Evolutionary conservation across 2,797 vertebrate genomes (phyloP).

Genomic region (Dallia pectoralis): DNA sequence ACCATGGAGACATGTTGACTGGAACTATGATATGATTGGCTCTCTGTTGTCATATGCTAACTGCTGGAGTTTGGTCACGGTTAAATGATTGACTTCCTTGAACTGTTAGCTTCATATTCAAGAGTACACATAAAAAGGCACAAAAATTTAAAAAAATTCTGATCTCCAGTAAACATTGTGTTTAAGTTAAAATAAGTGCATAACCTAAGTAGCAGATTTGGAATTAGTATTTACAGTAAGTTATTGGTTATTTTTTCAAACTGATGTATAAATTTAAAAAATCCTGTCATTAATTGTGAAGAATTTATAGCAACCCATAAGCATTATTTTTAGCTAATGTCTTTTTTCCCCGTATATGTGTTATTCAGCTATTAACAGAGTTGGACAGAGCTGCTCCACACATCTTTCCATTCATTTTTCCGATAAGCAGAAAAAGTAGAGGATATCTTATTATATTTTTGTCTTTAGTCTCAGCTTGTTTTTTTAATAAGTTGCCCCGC

Average conservation of each 20-base stretch:
- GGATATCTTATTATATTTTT: slow-evolving; percentile 36
- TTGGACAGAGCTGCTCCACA: slow-evolving; percentile 49
- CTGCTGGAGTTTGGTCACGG: slow-evolving; percentile 33
- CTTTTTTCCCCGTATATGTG: background rate
- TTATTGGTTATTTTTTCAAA: slow-evolving; percentile 59
- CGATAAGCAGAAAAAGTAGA: slow-evolving; percentile 56
- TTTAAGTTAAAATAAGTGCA: slow-evolving; percentile 32
- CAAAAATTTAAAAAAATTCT: slow-evolving; percentile 21
- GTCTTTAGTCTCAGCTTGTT: background rate
- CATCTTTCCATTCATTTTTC: slow-evolving; percentile 43
- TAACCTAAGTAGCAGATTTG: slow-evolving; percentile 58
- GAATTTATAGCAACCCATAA: slow-evolving; percentile 54
- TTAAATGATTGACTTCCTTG: slow-evolving; percentile 50
- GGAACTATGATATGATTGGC: slow-evolving; percentile 2
- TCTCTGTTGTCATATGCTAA: slow-evolving; percentile 25
- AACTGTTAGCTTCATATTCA: slow-evolving; percentile 52
- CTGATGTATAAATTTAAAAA: slow-evolving; percentile 44
- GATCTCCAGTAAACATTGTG: slow-evolving; percentile 4
- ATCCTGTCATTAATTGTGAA: slow-evolving; percentile 50
- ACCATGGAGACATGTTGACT: too few relatives aligned
- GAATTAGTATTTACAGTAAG: slow-evolving; percentile 68
- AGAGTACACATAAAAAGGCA: background rate
- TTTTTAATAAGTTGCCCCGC: background rate
- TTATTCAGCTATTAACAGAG: slow-evolving; percentile 46
- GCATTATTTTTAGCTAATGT: background rate